Evolutionary conservation across 2,113 vertebrate genomes (phyloP), one percentile per base, ranked within the genome.

Genomic region (Mobula birostris): DNA sequence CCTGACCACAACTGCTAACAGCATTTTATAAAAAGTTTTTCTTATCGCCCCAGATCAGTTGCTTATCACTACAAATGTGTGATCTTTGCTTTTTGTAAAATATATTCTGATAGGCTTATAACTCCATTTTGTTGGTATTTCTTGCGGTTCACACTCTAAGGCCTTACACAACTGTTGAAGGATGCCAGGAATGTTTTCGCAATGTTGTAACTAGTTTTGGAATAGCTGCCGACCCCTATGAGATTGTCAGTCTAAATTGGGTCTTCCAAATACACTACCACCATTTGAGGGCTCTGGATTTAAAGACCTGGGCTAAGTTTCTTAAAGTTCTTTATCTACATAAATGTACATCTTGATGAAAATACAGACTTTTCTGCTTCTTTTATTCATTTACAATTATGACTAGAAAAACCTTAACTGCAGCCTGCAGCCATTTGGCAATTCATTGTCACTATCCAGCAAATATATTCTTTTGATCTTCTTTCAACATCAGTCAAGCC

Each of bases 391-490:
- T 93, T 74, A 93, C 12, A 56, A 24, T 48, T 93, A 24, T 90
- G 58, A 48, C 70, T 56, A 17, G 68, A 76, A 56, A 40, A 19
- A 27, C 29, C 48, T 5, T 74, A 29, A 29, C 36, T 87, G 21
- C 63, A 56, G 68, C 94, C 63, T 8, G 27, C 5, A 94, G 82
- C 80, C 68, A 88, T 58, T 66, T 87, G 94, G 82, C 7, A 24
- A 79, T 94, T 56, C 77, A 36, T 40, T 70, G 27, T 79, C 82
- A 87, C 82, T 94, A 87, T 40, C 63, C 70, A 76, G 40, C 11
- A 56, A 88, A 94, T 76, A 48, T 74, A 77, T 94, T 94, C 94
- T 74, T 94, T 94, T 94, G 63, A 94, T 94, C 94, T 90, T 90
- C 21, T 58, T 85, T 63, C 80, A 29, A 70, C 94, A 94, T 94